phyloP scores from a whole-genome alignment of 2,797 vertebrate genomes.

The Pterois miles region DNA sequence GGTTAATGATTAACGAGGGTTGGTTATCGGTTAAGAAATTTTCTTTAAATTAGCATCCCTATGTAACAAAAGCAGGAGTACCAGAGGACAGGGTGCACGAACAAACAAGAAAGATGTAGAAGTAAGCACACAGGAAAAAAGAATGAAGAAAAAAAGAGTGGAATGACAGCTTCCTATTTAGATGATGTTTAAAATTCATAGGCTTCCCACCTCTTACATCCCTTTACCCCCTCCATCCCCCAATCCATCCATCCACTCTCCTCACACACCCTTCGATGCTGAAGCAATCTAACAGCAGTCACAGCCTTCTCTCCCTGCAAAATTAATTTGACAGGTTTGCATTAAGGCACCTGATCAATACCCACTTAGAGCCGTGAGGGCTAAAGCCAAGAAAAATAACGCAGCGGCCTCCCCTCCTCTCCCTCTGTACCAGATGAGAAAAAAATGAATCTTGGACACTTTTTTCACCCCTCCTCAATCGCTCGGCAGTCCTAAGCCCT shows the following conservation, averaged over 20 bases:
- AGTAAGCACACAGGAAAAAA: constrained; percentile 3
- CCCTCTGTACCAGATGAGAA: constrained; percentile 90
- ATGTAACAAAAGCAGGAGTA: background rate
- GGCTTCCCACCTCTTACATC: constrained; percentile 81
- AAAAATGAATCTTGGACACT: constrained; percentile 99
- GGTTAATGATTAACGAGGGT: too few species aligned
- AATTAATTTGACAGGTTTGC: constrained; percentile 99
- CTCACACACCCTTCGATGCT: constrained; percentile 60
- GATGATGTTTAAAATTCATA: constrained; percentile 98
- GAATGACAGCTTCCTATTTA: constrained; percentile 88
- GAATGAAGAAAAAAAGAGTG: background rate
- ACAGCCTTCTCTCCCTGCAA: constrained; percentile 94
- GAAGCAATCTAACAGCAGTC: constrained; percentile 98
- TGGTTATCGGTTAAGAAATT: too few species aligned
- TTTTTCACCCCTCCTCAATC: constrained; percentile 66
- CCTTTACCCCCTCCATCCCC: constrained; percentile 74
- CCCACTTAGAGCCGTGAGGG: constrained; percentile 98
- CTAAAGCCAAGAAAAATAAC: constrained; percentile 99
- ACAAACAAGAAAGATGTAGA: background rate
- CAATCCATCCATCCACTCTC: constrained; percentile 15
- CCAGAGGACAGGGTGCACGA: background rate
- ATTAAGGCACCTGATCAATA: constrained; percentile 99
- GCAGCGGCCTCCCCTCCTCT: constrained; percentile 70
- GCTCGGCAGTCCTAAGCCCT: constrained; percentile 87
- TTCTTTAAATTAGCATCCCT: too few species aligned